These are phyloP conservation scores for Muraenolepis orangiensis DNA, from an alignment of 2,797 vertebrate genomes.

Conservation along the genomic window DNA sequence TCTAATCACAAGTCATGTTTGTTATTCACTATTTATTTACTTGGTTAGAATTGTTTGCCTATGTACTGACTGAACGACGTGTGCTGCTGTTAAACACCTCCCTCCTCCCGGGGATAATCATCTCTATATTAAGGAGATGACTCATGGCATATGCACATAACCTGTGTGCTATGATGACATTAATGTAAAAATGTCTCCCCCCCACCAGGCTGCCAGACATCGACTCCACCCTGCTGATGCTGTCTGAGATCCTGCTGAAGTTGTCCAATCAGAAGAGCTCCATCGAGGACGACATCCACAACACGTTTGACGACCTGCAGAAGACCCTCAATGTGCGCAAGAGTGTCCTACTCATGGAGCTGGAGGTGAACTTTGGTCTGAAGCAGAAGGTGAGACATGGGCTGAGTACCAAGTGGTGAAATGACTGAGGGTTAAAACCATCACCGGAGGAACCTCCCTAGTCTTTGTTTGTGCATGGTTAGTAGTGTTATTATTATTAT, in stretches of 20 bases:
- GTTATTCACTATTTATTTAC: too few relatives aligned
- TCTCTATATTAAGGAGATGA: not conserved
- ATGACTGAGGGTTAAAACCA: not conserved
- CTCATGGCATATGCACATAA: not conserved
- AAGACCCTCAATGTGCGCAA: conserved; percentile 95
- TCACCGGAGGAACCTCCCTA: not conserved
- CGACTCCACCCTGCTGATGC: conserved; percentile 85
- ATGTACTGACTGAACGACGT: not conserved
- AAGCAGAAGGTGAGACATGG: conserved; percentile 91
- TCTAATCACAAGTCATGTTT: too few relatives aligned
- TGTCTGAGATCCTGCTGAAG: conserved; percentile 95
- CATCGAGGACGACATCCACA: conserved; percentile 91
- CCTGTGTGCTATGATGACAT: not conserved
- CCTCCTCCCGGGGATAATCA: not conserved
- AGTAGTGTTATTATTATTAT: not conserved
- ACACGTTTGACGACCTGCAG: conserved; percentile 93
- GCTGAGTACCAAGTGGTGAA: not conserved
- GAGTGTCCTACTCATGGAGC: conserved; percentile 94
- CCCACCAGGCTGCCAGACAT: conserved; percentile 94
- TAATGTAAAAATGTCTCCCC: not conserved
- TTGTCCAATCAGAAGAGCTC: conserved; percentile 90
- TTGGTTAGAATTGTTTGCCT: not conserved
- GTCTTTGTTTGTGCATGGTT: not conserved
- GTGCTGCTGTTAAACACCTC: not conserved
- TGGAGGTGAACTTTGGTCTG: conserved; percentile 97